Conservation (phyloP, 2,888 invertebrate genomes). For the Stictocephala bisonia region DNA sequence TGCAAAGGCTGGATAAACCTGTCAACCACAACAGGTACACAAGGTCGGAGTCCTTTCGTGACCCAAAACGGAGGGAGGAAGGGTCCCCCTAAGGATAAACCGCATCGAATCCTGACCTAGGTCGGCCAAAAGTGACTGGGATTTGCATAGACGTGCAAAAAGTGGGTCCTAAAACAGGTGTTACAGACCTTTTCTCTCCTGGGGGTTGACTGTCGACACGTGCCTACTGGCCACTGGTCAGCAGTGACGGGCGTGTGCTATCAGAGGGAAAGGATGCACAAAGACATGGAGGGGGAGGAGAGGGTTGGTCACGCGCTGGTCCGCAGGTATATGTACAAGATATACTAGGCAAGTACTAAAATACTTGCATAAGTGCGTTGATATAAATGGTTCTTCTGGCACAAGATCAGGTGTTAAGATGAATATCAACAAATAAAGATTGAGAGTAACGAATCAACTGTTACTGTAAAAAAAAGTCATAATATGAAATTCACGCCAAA, state of each 20-base stretch:
- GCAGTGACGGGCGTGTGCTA: background rate
- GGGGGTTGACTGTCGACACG: constrained; percentile 22
- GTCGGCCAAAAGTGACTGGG: background rate
- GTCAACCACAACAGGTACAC: background rate
- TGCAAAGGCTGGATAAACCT: constrained; percentile 14
- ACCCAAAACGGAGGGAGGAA: constrained; percentile 26
- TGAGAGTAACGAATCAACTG: too few relatives aligned
- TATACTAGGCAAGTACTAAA: too few relatives aligned
- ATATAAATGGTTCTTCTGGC: too few relatives aligned
- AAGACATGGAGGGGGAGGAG: too few relatives aligned
- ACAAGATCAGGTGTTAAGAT: too few relatives aligned
- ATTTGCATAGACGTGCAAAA: constrained; percentile 41
- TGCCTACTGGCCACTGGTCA: constrained; percentile 23
- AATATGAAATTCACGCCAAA: too few relatives aligned
- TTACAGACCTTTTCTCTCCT: background rate
- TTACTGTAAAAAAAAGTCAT: too few relatives aligned
- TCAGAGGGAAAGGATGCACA: too few relatives aligned
- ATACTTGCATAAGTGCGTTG: too few relatives aligned
- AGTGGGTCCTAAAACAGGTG: constrained; percentile 32
- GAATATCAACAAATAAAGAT: too few relatives aligned
- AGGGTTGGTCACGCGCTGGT: too few relatives aligned
- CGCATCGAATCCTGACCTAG: constrained; percentile 17
- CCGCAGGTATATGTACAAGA: too few relatives aligned
- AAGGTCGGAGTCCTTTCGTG: constrained; percentile 8
- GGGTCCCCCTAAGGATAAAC: background rate